Base-by-base conservation (phyloP, 2,888 invertebrate species). In the Lepidocyrtinus sp. region DNA sequence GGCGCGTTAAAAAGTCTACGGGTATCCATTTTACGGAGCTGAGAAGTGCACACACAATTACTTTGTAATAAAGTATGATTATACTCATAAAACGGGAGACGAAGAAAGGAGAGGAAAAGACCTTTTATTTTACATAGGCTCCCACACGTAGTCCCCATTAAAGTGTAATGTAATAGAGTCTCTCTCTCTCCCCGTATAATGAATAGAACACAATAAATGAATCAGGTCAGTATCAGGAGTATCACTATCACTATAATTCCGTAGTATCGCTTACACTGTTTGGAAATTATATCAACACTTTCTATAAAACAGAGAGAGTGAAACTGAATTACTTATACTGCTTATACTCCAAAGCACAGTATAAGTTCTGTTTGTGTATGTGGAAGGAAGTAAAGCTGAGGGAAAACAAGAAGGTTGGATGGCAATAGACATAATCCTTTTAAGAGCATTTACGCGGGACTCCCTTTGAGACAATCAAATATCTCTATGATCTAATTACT, bases 401-500 rank as follows among this genome's bases (percentile, higher is more conserved):
- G 25, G 12, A 36, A 78, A 72, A 68, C 69, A 75, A 71, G 80
- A 71, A 75, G 71, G 72, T 61, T 72, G 71, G 77, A 74, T 76
- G 82, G 78, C 82, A 82, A 79, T 75, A 78, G 79, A 81, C 80
- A 75, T 84, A 82, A 84, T 84, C 84, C 84, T 79, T 84, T 84
- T 84, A 84, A 81, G 82, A 84, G 82, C 84, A 82, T 82, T 84
- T 84, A 82, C 79, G 72, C 72, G 70, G 75, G 75, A 70, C 80
- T 83, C 83, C 84, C 82, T 84, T 81, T 83, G 84, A 83, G 83
- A 84, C 82, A 84, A 83, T 84, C 83, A 84, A 83, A 83, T 84
- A 84, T 84, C 83, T 84, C 83, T 76, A 80, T 83, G 83, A 84
- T 84, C 84, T 84, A 84, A 84, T 84, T 84, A 84, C 83, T 80